A percentile compares a stretch with the other conserved stretches of the same genome.
phyloP scores from a whole-genome alignment of 2,797 vertebrate genomes.

The Melanotaenia pygmaea region DNA sequence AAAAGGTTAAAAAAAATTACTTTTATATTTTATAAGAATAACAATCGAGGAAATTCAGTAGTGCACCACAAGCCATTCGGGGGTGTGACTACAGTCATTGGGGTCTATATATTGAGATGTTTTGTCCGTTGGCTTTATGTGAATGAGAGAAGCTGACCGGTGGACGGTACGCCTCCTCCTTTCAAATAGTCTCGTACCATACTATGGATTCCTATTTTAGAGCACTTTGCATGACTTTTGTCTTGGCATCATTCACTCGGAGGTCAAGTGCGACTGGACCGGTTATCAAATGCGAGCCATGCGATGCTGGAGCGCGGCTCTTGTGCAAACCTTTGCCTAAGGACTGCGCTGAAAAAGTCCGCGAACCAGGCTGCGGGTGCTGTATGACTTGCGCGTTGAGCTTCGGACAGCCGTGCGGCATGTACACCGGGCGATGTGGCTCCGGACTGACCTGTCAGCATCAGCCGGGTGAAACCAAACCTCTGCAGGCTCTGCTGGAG shows the following conservation, averaged over 20 bases:
- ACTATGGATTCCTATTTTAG: slow-evolving; percentile 82
- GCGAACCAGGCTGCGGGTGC: slow-evolving; percentile 92
- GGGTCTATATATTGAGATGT: slow-evolving; percentile 87
- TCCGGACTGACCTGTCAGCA: slow-evolving; percentile 87
- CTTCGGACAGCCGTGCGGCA: slow-evolving; percentile 86
- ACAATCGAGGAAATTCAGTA: slow-evolving; percentile 61
- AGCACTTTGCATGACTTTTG: slow-evolving; percentile 80
- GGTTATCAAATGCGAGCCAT: slow-evolving; percentile 90
- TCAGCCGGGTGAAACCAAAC: slow-evolving; percentile 83
- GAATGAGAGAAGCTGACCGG: slow-evolving; percentile 73
- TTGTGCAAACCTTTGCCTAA: slow-evolving; percentile 85
- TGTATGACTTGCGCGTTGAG: slow-evolving; percentile 90
- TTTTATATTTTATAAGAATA: slow-evolving; percentile 36
- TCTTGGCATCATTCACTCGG: slow-evolving; percentile 76
- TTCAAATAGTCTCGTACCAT: slow-evolving; percentile 45
- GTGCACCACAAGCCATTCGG: slow-evolving; percentile 65
- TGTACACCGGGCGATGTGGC: slow-evolving; percentile 92
- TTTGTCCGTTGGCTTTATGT: slow-evolving; percentile 67
- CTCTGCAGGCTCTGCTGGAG: slow-evolving; percentile 89
- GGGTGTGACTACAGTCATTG: slow-evolving; percentile 82
- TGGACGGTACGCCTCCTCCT: slow-evolving; percentile 50
- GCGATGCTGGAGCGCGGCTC: slow-evolving; percentile 84
- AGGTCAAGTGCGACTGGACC: slow-evolving; percentile 84
- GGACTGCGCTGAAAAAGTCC: slow-evolving; percentile 86
- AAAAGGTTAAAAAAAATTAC: not conserved